A percentile compares a stretch with the other conserved stretches of the same genome.
phyloP scores from a whole-genome alignment of 2,888 invertebrate genomes.

The Hyalella azteca region DNA sequence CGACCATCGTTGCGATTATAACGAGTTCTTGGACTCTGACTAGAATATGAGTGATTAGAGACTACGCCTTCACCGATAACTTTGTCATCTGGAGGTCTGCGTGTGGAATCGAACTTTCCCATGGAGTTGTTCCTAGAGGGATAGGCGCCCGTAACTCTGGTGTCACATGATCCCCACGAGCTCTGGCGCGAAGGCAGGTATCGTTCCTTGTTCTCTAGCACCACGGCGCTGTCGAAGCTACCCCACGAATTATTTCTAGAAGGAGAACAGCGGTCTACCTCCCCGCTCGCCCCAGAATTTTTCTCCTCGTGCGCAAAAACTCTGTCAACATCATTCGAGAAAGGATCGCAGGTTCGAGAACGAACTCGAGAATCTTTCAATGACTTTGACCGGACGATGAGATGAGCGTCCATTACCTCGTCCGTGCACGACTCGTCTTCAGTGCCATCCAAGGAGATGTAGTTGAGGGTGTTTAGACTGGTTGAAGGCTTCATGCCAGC shows the following conservation, averaged over 20 bases:
- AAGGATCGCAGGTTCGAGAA: slow-evolving; percentile 68
- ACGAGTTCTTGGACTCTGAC: slow-evolving; percentile 21
- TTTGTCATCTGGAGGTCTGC: slow-evolving; percentile 37
- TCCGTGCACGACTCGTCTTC: slow-evolving; percentile 5
- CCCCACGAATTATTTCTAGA: slow-evolving; percentile 80
- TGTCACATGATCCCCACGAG: slow-evolving; percentile 60
- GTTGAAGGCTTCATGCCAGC: slow-evolving; percentile 46
- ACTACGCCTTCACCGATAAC: neutral
- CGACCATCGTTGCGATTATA: no score
- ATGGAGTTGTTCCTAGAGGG: slow-evolving; percentile 55
- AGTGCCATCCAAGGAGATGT: neutral
- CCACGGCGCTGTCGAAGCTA: slow-evolving; percentile 78
- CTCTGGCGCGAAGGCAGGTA: slow-evolving; percentile 61
- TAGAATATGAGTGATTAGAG: slow-evolving; percentile 3
- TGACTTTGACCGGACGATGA: slow-evolving; percentile 29
- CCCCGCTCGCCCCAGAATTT: slow-evolving; percentile 43
- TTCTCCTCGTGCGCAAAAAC: slow-evolving; percentile 75
- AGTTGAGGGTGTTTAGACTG: slow-evolving; percentile 43
- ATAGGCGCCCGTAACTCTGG: slow-evolving; percentile 50
- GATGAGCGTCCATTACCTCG: neutral
- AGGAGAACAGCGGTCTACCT: slow-evolving; percentile 64
- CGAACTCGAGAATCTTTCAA: neutral
- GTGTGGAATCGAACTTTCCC: slow-evolving; percentile 53
- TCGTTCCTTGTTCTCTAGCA: slow-evolving; percentile 64
- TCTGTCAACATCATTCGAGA: slow-evolving; percentile 74